Conservation (phyloP, 2,113 vertebrate species). For the Panthera leo region DNA sequence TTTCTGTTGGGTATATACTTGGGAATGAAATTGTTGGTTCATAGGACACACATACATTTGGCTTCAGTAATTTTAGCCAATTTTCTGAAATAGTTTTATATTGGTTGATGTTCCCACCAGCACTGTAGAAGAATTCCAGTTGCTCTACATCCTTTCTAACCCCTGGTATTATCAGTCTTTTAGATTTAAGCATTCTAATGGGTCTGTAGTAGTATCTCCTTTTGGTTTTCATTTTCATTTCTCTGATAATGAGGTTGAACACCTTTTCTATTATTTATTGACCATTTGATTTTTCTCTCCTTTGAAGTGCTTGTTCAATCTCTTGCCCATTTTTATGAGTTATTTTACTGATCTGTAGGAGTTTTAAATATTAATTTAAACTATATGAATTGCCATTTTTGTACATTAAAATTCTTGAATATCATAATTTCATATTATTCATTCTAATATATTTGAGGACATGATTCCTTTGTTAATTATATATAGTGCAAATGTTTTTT, state of each 20-base stretch:
- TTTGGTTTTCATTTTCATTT: slow-evolving; percentile 20
- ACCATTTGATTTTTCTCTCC: background rate
- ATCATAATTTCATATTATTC: background rate
- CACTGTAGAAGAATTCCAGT: background rate
- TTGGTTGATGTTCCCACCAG: background rate
- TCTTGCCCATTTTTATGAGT: background rate
- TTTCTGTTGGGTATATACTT: background rate
- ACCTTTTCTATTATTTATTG: background rate
- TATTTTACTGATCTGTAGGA: background rate
- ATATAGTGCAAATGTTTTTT: background rate
- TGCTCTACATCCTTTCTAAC: background rate
- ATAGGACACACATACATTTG: background rate
- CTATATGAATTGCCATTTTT: background rate
- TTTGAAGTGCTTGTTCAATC: background rate
- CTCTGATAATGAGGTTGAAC: background rate
- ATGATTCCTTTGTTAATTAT: background rate
- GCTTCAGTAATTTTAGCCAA: background rate
- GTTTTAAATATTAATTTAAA: background rate
- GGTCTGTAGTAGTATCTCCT: background rate
- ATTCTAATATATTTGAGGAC: background rate
- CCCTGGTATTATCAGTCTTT: background rate
- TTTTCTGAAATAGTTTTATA: background rate
- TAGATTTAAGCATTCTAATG: background rate
- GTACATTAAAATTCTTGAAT: background rate
- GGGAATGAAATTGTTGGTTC: background rate